These are phyloP conservation scores for Luscinia megarhynchos DNA, from an alignment of 2,797 vertebrate genomes.

Conservation along the genomic window DNA sequence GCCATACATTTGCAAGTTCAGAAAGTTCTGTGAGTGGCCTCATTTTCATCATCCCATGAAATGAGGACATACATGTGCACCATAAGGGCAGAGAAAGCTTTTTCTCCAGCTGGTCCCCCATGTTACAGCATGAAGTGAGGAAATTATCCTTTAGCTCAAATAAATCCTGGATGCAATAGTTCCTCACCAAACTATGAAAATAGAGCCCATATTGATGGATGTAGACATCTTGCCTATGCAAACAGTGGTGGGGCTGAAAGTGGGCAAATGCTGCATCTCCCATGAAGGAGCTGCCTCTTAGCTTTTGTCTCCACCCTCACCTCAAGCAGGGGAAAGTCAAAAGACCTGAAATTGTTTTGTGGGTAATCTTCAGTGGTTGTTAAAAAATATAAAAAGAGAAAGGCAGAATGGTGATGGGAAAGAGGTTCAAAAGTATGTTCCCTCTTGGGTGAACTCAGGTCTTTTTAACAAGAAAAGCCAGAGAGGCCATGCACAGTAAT, in stretches of 20 bases:
- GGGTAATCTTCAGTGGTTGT: constrained; percentile 25
- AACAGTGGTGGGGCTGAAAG: background rate
- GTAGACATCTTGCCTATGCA: background rate
- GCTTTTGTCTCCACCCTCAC: constrained; percentile 52
- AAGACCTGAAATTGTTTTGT: constrained; percentile 25
- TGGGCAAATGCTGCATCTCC: background rate
- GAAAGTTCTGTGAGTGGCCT: background rate
- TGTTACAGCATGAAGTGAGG: background rate
- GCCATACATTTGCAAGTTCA: background rate
- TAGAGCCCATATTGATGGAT: background rate
- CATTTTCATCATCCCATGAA: background rate
- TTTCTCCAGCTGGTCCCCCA: background rate
- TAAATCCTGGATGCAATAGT: background rate
- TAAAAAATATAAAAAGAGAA: constrained; percentile 40
- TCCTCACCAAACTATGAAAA: background rate
- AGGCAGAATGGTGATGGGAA: constrained; percentile 30
- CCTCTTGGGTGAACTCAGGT: constrained; percentile 51
- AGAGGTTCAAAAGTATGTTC: constrained; percentile 56
- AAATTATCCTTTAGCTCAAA: background rate
- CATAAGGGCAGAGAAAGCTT: background rate
- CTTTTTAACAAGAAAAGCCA: constrained; percentile 65
- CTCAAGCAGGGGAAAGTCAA: constrained; percentile 30
- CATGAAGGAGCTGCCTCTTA: constrained; percentile 22
- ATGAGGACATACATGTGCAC: background rate
- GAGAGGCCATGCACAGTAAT: constrained; percentile 51